Percentiles rank a stretch among this genome's conserved stretches.
Conservation (phyloP, 2,113 vertebrate genomes). For the Junco hyemalis region DNA sequence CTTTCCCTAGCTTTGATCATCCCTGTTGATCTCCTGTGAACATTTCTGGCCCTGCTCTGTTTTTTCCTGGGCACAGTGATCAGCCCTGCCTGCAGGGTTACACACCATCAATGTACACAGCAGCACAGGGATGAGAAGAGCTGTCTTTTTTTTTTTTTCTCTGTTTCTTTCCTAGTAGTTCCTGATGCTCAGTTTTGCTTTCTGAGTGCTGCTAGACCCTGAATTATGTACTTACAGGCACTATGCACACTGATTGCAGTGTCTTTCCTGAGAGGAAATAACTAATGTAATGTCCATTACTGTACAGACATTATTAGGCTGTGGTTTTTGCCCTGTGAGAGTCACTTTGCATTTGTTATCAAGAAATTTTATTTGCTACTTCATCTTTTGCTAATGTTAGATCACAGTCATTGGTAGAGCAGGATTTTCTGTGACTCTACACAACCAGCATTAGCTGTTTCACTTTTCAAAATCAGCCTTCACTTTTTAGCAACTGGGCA, state of each 20-base stretch:
- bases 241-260: neutral
- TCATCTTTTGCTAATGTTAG: neutral
- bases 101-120: neutral
- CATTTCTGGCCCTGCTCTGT: neutral
- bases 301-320: neutral
- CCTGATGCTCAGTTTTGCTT: neutral
- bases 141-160: neutral
- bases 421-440: neutral
- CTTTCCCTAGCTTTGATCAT: neutral
- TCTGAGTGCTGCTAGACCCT: neutral
- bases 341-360: neutral
- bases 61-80: neutral
- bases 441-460: neutral
- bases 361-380: neutral
- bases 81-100: neutral
- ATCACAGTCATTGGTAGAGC: neutral
- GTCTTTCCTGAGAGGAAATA: neutral
- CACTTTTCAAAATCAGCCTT: neutral
- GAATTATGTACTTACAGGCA: neutral
- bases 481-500: neutral
- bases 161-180: neutral
- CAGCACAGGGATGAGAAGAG: neutral
- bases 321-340: neutral
- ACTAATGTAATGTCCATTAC: neutral
- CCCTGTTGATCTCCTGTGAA: neutral